phyloP scores from a whole-genome alignment of 2,797 vertebrate species.

The Remorina albescens region DNA sequence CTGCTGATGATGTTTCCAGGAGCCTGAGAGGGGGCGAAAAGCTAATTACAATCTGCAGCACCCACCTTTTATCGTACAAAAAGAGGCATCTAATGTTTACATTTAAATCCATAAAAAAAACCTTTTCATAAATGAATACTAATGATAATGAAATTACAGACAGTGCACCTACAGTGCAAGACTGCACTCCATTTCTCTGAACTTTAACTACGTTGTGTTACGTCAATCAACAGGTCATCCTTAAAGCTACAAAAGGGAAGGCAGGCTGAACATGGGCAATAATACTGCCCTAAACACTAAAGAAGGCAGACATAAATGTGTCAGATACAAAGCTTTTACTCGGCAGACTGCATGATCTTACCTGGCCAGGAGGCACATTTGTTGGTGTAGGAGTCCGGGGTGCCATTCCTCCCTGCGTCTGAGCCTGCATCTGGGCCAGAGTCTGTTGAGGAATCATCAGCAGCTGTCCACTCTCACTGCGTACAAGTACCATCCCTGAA shows the following conservation, averaged over 20 bases:
- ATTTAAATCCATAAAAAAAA: neutral
- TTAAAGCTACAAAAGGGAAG: neutral
- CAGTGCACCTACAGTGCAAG: neutral
- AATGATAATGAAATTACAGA: neutral
- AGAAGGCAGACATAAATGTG: neutral
- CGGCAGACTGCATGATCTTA: conserved; percentile 60
- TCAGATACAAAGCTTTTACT: neutral
- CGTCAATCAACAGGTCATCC: conserved; percentile 24
- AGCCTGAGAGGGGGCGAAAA: conserved; percentile 81
- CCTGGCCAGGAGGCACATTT: conserved; percentile 90
- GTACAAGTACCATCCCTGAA: conserved; percentile 94
- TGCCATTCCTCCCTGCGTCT: conserved; percentile 88
- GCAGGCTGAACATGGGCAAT: neutral
- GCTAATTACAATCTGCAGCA: neutral
- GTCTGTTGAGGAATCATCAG: conserved; percentile 96
- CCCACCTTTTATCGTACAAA: neutral
- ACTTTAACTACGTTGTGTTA: neutral
- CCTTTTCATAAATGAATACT: neutral
- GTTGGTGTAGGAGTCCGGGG: conserved; percentile 90
- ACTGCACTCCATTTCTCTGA: no score
- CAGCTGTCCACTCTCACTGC: conserved; percentile 95
- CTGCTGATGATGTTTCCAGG: conserved; percentile 91
- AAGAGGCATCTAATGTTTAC: neutral
- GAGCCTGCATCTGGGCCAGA: conserved; percentile 94
- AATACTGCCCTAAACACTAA: neutral